These are phyloP conservation scores for Sinopyrophorus schimmeli DNA, from an alignment of 2,888 invertebrate species.

Conservation along the genomic window DNA sequence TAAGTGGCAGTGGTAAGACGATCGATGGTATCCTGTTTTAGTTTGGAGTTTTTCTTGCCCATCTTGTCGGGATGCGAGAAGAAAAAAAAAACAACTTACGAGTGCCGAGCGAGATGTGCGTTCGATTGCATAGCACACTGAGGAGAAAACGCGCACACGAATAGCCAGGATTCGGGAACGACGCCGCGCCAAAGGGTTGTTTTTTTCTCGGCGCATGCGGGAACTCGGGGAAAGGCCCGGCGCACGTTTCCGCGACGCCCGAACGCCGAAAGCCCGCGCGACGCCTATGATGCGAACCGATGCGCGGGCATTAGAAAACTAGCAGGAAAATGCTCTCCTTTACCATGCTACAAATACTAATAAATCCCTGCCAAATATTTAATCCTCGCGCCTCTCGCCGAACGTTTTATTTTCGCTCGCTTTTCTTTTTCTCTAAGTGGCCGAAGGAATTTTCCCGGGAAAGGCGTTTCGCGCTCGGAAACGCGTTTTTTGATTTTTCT, in stretches of 20 bases:
- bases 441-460: too few species aligned
- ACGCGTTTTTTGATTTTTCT: too few species aligned
- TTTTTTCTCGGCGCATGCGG: constrained; percentile 34
- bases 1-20: constrained; percentile 90
- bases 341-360: constrained; percentile 11
- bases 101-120: constrained; percentile 16
- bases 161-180: constrained; percentile 31
- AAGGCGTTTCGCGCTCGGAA: too few species aligned
- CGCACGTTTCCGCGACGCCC: constrained; percentile 31
- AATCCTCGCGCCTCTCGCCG: constrained; percentile 13
- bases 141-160: constrained; percentile 34
- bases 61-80: too few species aligned
- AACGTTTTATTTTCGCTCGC: constrained; percentile 24
- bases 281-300: constrained; percentile 3
- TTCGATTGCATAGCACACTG: constrained; percentile 34
- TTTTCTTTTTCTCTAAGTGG: constrained; percentile 13
- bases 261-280: constrained; percentile 1
- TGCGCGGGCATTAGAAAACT: constrained; percentile 13
- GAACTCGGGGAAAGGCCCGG: constrained; percentile 24
- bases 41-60: constrained; percentile 96
- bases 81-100: constrained; percentile 18
- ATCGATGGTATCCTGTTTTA: constrained; percentile 94
- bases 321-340: constrained; percentile 8
- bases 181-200: constrained; percentile 33
- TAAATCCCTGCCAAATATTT: constrained; percentile 28